Base-by-base conservation (phyloP, 2,888 invertebrate species). In the Parnassius smintheus region DNA sequence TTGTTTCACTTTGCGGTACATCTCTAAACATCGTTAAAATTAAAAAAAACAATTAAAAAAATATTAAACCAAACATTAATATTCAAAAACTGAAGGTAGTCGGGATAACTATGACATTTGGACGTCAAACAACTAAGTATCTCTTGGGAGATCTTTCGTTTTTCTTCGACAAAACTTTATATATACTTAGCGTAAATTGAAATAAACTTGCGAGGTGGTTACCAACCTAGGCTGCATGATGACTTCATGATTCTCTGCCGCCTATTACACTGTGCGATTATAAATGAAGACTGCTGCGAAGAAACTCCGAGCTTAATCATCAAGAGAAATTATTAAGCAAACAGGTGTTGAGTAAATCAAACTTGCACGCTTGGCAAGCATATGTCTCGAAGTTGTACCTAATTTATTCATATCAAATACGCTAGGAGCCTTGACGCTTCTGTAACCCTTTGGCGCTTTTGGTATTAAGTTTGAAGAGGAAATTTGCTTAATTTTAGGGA, bases 321-420 rank as follows among this genome's bases (percentile, higher is more conserved):
- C 63, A 65, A 64, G 69, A 65, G 65, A 69, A 66, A 13, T 72
- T 70, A 68, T 54, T 58, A 64, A 56, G 67, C 66, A 68, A 69
- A 68, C 71, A 71, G 71, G 70, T 69, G 66, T 71, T 66, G 63
- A 66, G 62, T 64, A 65, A 73, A 73, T 73, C 72, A 71, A 72
- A 73, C 67, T 73, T 66, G 64, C 55, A 45, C 69, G 66, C 64
- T 56, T 66, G 61, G 61, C 65, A 66, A 67, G 67, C 70, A 68
- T 67, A 68, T 72, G 70, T 72, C 68, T 64, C 67, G 61, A 72
- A 75, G 72, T 74, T 72, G 65, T 64, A 65, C 58, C 65, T 71
- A 74, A 75, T 76, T 70, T 75, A 77, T 77, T 73, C 75, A 72
- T 72, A 76, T 74, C 72, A 68, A 73, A 72, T 72, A 72, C 67